Evolutionary conservation across 2,888 invertebrate species (phyloP), one percentile per base, ranked within the genome.

Genomic region (Drosophila testacea): DNA sequence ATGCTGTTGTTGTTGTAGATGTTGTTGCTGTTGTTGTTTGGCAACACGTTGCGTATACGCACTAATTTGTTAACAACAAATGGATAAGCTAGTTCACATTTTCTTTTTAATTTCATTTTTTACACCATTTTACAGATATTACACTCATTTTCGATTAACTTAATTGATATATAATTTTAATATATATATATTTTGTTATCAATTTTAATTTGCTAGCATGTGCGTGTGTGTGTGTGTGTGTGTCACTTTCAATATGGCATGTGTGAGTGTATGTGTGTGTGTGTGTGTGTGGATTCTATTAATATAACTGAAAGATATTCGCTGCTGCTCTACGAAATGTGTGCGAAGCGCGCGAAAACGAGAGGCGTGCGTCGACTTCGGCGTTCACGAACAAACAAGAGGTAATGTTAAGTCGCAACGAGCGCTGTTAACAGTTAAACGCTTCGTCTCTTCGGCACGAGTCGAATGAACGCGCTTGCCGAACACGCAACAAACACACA

Each of bases 331-430:
- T 76, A 68, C 73, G 69, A 68, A 74, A 55, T 66, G 39, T 67
- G 51, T 62, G 73, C 65, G 74, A 81, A 82, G 84, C 84, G 84
- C 87, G 82, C 87, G 80, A 80, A 77, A 76, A 72, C 81, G 84
- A 68, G 62, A 63, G 73, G 73, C 82, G 80, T 83, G 84, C 87
- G 81, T 81, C 83, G 81, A 73, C 86, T 71, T 80, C 75, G 69
- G 71, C 75, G 73, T 78, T 75, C 72, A 72, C 78, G 81, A 75
- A 75, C 78, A 77, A 77, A 80, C 79, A 79, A 77, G 76, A 67
- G 38, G 39, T 41, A 63, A 73, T 70, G 62, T 69, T 73, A 66
- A 73, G 48, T 30, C 36, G 27, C 47, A 57, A 27, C 64, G 34
- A 60, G 61, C 66, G 50, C 77, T 77, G 77, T 73, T 73, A 63